Percentiles rank a stretch among this genome's conserved stretches.
phyloP scores from a whole-genome alignment of 1,140 invertebrate genomes.

The Brachionus plicatilis region DNA sequence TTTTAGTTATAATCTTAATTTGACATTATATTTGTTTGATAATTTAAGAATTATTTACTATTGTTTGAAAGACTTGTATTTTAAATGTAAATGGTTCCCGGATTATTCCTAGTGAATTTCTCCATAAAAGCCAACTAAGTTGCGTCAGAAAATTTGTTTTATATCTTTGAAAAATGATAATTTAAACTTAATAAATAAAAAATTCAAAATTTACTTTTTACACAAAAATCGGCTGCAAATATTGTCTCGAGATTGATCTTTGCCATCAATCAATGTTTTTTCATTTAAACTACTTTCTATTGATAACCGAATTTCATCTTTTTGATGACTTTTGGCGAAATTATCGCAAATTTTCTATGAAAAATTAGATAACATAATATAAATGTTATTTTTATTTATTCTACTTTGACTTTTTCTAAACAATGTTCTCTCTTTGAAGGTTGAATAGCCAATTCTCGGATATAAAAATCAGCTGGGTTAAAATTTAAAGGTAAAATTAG shows the following conservation, averaged over 20 bases:
- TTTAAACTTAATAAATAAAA: not conserved
- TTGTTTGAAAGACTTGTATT: conserved; percentile 35
- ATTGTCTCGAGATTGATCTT: not conserved
- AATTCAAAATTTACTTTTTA: not conserved
- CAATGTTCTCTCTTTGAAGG: conserved; percentile 70
- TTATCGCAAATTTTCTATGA: conserved; percentile 23
- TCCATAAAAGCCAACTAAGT: conserved; percentile 25
- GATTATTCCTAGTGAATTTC: conserved; percentile 3
- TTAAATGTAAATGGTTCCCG: conserved; percentile 12
- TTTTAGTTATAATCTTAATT: too few relatives aligned
- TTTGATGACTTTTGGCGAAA: not conserved
- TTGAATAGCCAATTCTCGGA: conserved; percentile 61
- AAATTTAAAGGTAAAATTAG: conserved; percentile 47
- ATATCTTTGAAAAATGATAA: not conserved
- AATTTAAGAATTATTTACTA: conserved; percentile 40
- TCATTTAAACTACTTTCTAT: not conserved
- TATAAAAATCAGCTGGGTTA: conserved; percentile 40
- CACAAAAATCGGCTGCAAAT: not conserved
- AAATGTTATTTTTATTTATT: too few relatives aligned
- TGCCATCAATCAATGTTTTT: not conserved
- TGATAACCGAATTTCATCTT: not conserved
- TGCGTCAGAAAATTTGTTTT: conserved; percentile 14
- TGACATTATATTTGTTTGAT: too few relatives aligned
- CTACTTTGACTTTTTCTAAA: conserved; percentile 3
- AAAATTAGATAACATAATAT: too few relatives aligned